These are phyloP conservation scores for Limnephilus rhombicus DNA, from an alignment of 2,888 invertebrate species.

Conservation along the genomic window DNA sequence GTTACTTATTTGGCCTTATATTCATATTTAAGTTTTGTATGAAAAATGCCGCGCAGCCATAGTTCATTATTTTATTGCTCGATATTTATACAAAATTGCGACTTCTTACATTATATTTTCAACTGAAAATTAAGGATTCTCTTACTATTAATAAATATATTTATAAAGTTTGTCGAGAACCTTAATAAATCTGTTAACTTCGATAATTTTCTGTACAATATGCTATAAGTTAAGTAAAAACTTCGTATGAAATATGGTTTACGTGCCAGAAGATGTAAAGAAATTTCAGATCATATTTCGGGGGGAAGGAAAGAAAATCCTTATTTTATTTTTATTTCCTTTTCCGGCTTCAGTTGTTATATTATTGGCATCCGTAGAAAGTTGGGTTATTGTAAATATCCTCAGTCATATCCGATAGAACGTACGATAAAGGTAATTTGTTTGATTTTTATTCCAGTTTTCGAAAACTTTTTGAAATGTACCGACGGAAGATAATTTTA, in stretches of 20 bases:
- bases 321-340: background rate
- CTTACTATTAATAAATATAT: too few relatives aligned
- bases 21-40: too few relatives aligned
- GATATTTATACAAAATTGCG: too few relatives aligned
- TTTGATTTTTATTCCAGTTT: background rate
- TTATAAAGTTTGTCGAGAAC: background rate
- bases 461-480: background rate
- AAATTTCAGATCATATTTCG: background rate
- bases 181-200: background rate
- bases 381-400: background rate
- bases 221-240: background rate
- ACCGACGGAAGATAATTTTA: background rate
- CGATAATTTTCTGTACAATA: background rate
- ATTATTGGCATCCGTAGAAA: background rate
- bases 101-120: too few relatives aligned
- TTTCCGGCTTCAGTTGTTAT: background rate
- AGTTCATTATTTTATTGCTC: too few relatives aligned
- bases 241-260: background rate
- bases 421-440: background rate
- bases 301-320: background rate
- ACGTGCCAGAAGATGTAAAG: background rate
- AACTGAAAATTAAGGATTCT: too few relatives aligned
- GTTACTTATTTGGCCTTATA: too few relatives aligned
- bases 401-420: background rate
- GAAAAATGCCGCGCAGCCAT: too few relatives aligned